A percentile compares a stretch with the other conserved stretches of the same genome.
phyloP scores from a whole-genome alignment of 2,113 vertebrate species.

The Cynoglossus semilaevis region DNA sequence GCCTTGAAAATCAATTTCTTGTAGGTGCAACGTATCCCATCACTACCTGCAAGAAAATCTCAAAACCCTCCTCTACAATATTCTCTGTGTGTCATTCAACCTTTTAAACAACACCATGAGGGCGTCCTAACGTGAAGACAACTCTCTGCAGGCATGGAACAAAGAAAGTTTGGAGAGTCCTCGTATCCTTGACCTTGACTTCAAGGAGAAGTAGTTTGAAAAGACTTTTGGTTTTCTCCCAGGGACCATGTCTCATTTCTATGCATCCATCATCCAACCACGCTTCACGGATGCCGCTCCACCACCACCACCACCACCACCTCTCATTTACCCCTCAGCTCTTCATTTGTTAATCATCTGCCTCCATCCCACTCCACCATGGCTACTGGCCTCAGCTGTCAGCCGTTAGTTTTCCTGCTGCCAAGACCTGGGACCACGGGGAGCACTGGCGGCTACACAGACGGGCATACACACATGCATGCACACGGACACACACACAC shows the following conservation, averaged over 20 bases:
- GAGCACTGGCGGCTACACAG: conserved; percentile 32
- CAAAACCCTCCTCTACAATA: no score
- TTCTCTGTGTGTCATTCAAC: no score
- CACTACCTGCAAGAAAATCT: no score
- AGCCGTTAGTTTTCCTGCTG: conserved; percentile 50
- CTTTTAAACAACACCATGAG: no score
- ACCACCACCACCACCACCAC: conserved; percentile 15
- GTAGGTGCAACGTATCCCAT: no score
- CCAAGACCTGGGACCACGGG: conserved; percentile 46
- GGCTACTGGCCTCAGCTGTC: conserved; percentile 55
- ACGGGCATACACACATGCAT: conserved; percentile 5
- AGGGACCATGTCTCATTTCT: neutral
- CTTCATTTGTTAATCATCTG: conserved; percentile 37
- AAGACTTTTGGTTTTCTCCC: neutral
- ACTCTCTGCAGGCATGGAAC: no score
- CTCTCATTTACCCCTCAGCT: conserved; percentile 17
- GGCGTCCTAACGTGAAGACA: no score
- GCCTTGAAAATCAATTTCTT: no score
- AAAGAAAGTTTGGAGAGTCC: no score
- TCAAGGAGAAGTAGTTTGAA: no score
- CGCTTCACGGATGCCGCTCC: neutral
- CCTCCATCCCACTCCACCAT: conserved; percentile 26
- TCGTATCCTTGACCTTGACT: no score
- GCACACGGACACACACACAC: conserved; percentile 6
- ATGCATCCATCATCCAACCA: conserved; percentile 1